Evolutionary conservation across 2,113 vertebrate species (phyloP).

Genomic region (Steatornis caripensis): DNA sequence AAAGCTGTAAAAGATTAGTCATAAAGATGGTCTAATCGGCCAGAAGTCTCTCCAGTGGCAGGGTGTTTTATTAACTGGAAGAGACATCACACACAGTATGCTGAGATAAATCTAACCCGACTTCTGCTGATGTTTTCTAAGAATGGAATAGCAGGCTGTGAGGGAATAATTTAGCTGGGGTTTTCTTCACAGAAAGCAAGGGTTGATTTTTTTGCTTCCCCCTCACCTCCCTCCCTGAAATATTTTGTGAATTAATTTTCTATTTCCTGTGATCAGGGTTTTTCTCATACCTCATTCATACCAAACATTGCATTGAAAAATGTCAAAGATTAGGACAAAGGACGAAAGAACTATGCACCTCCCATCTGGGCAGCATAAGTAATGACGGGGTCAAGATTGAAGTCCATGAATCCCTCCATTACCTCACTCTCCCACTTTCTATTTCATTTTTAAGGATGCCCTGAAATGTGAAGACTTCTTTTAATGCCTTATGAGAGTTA

Average conservation of each 20-base stretch:
- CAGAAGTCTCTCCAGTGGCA: constrained; percentile 50
- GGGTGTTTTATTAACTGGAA: constrained; percentile 62
- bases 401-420: constrained; percentile 60
- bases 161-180: not conserved
- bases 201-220: not conserved
- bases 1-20: constrained; percentile 25
- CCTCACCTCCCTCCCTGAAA: not conserved
- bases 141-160: not conserved
- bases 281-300: constrained; percentile 35
- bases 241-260: constrained; percentile 29
- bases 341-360: not conserved
- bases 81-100: constrained; percentile 39
- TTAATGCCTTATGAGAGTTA: constrained; percentile 58
- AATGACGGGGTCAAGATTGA: constrained; percentile 29
- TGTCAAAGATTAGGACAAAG: constrained; percentile 35
- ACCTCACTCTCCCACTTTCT: constrained; percentile 31
- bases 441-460: constrained; percentile 51
- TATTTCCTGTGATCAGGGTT: constrained; percentile 35
- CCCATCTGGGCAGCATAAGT: constrained; percentile 54
- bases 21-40: constrained; percentile 62
- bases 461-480: constrained; percentile 54
- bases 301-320: constrained; percentile 36
- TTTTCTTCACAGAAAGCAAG: constrained; percentile 15
- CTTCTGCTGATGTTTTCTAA: constrained; percentile 40
- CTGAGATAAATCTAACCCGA: constrained; percentile 39